These are phyloP conservation scores for Pantherophis vulpinus DNA, from an alignment of 2,797 vertebrate species.

Conservation along the genomic window DNA sequence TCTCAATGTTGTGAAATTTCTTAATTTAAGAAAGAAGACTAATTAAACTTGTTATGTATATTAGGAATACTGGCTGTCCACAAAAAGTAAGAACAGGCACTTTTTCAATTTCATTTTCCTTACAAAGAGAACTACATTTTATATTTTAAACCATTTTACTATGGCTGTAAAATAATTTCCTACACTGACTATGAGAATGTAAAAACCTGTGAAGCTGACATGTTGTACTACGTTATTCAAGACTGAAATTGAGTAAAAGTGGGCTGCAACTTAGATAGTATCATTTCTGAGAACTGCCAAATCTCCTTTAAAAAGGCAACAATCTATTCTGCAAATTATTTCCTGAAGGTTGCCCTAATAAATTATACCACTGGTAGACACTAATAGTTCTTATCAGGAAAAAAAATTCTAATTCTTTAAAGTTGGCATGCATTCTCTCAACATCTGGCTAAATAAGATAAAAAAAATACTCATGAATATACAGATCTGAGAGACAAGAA, in stretches of 20 bases:
- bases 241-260: neutral
- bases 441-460: conserved; percentile 55
- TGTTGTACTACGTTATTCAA: neutral
- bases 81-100: neutral
- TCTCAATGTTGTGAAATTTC: neutral
- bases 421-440: conserved; percentile 40
- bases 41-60: neutral
- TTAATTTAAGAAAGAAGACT: neutral
- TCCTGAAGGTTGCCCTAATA: neutral
- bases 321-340: neutral
- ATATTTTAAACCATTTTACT: neutral
- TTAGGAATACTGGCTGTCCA: neutral
- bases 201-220: neutral
- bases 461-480: conserved; percentile 46
- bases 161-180: neutral
- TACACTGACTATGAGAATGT: neutral
- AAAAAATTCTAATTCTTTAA: conserved; percentile 64
- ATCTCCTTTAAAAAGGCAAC: neutral
- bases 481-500: conserved; percentile 5
- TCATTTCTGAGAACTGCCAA: neutral
- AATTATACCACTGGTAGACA: conserved; percentile 11
- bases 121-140: neutral
- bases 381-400: conserved; percentile 52
- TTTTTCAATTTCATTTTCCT: neutral
- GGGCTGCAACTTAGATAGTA: neutral